phyloP scores from a whole-genome alignment of 2,113 vertebrate species.

The Notothenia coriiceps region DNA sequence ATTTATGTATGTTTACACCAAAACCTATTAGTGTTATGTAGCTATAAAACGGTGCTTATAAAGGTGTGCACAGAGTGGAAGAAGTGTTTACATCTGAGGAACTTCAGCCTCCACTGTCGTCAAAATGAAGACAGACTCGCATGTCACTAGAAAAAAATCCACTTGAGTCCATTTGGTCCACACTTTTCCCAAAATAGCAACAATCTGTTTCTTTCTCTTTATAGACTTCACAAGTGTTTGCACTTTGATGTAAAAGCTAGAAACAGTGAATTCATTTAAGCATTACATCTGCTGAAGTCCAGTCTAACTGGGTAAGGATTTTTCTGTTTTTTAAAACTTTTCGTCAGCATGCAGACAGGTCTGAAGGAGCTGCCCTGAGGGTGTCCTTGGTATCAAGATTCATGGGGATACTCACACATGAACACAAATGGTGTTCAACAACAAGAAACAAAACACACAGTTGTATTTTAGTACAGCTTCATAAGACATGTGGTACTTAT shows the following conservation, averaged over 20 bases:
- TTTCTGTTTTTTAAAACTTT: constrained; percentile 12
- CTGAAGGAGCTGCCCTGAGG: constrained; percentile 61
- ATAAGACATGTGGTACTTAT: constrained; percentile 25
- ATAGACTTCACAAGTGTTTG: constrained; percentile 28
- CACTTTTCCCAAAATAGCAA: constrained; percentile 38
- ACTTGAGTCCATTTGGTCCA: constrained; percentile 24
- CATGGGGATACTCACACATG: constrained; percentile 30
- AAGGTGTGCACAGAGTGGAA: constrained; percentile 12
- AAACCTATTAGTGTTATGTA: constrained; percentile 23
- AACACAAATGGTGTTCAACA: constrained; percentile 44
- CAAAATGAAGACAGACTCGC: constrained; percentile 13
- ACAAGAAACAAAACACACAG: constrained; percentile 14
- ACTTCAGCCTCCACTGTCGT: neutral
- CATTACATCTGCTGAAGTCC: constrained; percentile 31
- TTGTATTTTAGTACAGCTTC: constrained; percentile 20
- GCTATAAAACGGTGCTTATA: constrained; percentile 47
- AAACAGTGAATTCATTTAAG: constrained; percentile 36
- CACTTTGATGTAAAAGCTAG: constrained; percentile 30
- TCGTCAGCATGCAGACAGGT: constrained; percentile 72
- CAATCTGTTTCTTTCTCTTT: constrained; percentile 19
- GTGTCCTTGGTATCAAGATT: constrained; percentile 56
- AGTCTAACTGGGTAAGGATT: constrained; percentile 30
- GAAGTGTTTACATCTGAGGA: constrained; percentile 22
- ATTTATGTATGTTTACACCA: constrained; percentile 40
- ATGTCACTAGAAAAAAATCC: neutral